Base-by-base conservation (phyloP, 1,140 invertebrate species). In the Dreissena polymorpha region DNA sequence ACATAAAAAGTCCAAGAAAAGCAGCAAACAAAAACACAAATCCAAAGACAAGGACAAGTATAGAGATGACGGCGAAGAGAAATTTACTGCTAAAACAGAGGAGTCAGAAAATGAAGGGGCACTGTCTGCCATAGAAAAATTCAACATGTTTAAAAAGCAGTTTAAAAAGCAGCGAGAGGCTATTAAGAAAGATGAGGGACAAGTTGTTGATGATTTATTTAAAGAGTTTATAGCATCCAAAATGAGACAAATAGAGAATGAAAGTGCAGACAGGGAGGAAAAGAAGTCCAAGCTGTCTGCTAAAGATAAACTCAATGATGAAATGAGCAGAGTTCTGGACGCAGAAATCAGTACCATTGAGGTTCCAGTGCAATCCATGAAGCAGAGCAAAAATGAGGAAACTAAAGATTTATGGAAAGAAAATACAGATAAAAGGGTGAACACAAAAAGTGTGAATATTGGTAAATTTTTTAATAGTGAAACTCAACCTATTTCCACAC, bases 301-400 rank as follows among this genome's bases (percentile, higher is more conserved):
- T 10, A 50, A 29, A 0, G 76, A 78, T 63, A 85, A 91, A 18
- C 90, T 92, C 50, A 90, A 91, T 67, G 81, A 49, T 63, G 86
- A 93, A 80, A 89, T 93, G 88, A 92, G 92, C 78, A 92, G 91
- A 87, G 85, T 94, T 64, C 84, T 94, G 69, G 94, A 94, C 93
- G 88, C 85, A 86, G 93, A 89, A 72, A 88, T 89, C 60, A 89
- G 68, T 68, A 85, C 57, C 29, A 74, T n/a, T n/a, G n/a, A n/a
- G n/a, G n/a, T 77, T 55, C 82, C 51, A 63, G 0, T 12, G 23
- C 55, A 60, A 14, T 21, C n/a, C 39, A 39, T 39, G 2, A 39
- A 39, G 39, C 39, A 5, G 39, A 8, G 8, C 2, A 8, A 39
- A 39, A 39, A 39, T 39, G 8, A 5, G 39, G 39, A 39, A 39